Evolutionary conservation across 2,113 vertebrate genomes (phyloP), one percentile per base, ranked within the genome.

Genomic region (Athene noctua): DNA sequence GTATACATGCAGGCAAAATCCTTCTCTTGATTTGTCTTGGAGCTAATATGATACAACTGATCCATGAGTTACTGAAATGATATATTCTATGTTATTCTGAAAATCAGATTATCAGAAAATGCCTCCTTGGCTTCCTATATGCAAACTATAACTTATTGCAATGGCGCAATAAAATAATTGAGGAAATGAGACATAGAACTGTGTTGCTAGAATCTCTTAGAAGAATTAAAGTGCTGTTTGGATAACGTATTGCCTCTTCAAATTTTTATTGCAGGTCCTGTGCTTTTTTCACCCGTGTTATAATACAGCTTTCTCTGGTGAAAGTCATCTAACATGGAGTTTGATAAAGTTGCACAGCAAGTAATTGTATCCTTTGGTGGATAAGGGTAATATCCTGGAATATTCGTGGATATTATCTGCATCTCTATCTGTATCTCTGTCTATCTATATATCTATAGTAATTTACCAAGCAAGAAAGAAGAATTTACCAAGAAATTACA

Each of bases 221-320:
- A 72, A 51, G 23, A 88, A 14, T 70, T 73, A 27, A 67, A 82
- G 15, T 57, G 77, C 74, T n/a, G 46, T 61, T 80, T 80, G 58
- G 49, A 62, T 77, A 66, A 77, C 1, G 2, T 32, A 36, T 47
- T 67, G 2, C 20, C 15, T 72, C 23, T 66, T 54, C 38, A 46
- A 70, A 58, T 46, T 73, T 88, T 80, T 72, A 54, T 21, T 87
- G 40, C 12, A 30, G 21, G 5, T 52, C 54, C 20, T 82, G 19
- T 0, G 10, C 20, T 84, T 30, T 15, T 68, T 84, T 51, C 52
- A 19, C 1, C 15, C 12, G 11, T 0, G 1, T 52, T 77, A 7
- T 20, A 68, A 58, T 54, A 15, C 34, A 88, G 6, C 4, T 92
- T 91, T 71, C 15, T 34, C 8, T 34, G 49, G 13, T 79, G 54